Percentiles rank a stretch among this genome's conserved stretches.
Conservation (phyloP, 2,113 vertebrate species). For the Sclerurus mexicanus region DNA sequence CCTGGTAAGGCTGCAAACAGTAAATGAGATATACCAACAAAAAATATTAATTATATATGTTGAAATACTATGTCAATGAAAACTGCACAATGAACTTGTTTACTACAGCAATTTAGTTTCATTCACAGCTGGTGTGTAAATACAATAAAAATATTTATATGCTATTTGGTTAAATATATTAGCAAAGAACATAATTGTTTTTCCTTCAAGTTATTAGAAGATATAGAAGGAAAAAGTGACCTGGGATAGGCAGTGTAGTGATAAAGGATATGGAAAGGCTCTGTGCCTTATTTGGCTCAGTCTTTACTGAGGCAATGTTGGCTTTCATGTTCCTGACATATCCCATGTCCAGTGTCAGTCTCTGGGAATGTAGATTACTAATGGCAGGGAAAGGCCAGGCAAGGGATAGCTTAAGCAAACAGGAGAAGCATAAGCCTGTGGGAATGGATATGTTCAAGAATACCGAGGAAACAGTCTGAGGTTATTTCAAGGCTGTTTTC, state of each 20-base stretch:
- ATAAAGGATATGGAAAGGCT: neutral
- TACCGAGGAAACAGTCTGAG: neutral
- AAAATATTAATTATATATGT: neutral
- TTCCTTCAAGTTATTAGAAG: neutral
- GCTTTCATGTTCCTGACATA: neutral
- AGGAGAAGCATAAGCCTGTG: accelerated
- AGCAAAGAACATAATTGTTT: neutral
- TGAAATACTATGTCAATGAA: neutral
- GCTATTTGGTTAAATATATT: neutral
- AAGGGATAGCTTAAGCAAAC: neutral
- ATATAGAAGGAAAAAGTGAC: neutral
- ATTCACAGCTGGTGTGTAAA: neutral
- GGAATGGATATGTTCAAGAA: neutral
- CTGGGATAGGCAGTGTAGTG: neutral
- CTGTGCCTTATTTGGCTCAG: neutral
- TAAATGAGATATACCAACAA: neutral
- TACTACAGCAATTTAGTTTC: neutral
- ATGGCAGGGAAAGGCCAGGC: neutral
- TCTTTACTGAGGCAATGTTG: neutral
- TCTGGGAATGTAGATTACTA: neutral
- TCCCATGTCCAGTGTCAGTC: neutral
- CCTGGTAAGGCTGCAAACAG: neutral
- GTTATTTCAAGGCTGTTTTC: neutral
- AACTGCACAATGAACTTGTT: neutral
- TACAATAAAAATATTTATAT: neutral